A percentile compares a stretch with the other conserved stretches of the same genome.
Conservation (phyloP, 2,797 vertebrate genomes). For the Antrozous pallidus region DNA sequence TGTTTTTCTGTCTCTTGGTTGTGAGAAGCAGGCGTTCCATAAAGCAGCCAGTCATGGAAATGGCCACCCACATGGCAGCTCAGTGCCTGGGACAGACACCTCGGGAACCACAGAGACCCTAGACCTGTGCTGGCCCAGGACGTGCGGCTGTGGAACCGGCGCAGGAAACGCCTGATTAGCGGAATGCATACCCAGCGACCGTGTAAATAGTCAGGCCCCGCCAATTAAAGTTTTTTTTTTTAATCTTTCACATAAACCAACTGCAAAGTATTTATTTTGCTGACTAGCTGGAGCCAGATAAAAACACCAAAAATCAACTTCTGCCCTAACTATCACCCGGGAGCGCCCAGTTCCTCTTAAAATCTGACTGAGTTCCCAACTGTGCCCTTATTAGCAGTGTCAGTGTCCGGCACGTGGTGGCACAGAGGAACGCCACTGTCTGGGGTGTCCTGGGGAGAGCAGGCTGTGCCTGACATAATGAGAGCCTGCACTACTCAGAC, state of each 20-base stretch:
- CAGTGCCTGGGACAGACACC: not conserved
- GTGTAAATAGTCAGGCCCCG: not conserved
- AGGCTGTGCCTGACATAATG: not conserved
- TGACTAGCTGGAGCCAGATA: slow-evolving; percentile 42
- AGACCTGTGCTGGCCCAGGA: not conserved
- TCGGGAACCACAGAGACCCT: not conserved
- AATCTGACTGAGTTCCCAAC: slow-evolving; percentile 31
- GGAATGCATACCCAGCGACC: slow-evolving; percentile 17
- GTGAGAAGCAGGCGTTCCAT: slow-evolving; percentile 71
- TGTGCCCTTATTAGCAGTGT: not conserved
- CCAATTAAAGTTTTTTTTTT: not conserved
- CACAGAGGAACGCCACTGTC: slow-evolving; percentile 5
- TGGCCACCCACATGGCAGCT: slow-evolving; percentile 11
- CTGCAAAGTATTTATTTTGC: slow-evolving; percentile 51
- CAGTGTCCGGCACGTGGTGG: not conserved
- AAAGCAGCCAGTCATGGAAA: slow-evolving; percentile 63
- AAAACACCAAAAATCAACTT: slow-evolving; percentile 64
- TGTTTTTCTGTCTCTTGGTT: slow-evolving; percentile 64
- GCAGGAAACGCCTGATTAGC: not conserved
- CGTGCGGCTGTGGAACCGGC: not conserved
- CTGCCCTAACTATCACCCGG: slow-evolving; percentile 45
- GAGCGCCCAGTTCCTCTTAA: slow-evolving; percentile 45
- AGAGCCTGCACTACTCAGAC: too few species aligned
- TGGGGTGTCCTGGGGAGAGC: slow-evolving; percentile 54
- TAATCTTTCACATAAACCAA: slow-evolving; percentile 59